Evolutionary conservation across 2,113 vertebrate species (phyloP).

Genomic region (Hemicordylus capensis): DNA sequence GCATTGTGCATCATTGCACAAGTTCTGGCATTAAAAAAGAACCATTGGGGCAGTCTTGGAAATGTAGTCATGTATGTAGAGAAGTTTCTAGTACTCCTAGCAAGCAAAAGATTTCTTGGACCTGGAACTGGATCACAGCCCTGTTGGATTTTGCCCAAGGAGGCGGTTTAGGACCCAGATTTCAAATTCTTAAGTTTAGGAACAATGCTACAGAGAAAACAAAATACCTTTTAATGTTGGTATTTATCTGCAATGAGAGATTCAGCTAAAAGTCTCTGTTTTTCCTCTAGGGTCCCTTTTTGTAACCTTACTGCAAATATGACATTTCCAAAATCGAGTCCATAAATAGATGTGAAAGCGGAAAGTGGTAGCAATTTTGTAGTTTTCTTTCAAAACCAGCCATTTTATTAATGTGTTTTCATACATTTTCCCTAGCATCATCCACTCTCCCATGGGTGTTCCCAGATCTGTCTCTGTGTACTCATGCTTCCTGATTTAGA

Average conservation of each 20-base stretch:
- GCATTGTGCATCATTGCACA: not conserved
- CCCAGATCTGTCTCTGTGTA: not conserved
- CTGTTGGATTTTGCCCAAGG: not conserved
- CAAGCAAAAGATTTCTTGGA: too few relatives aligned
- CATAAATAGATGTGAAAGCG: not conserved
- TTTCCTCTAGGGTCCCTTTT: not conserved
- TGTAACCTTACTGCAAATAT: not conserved
- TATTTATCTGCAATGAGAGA: not conserved
- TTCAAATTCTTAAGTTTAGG: not conserved
- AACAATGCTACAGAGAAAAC: not conserved
- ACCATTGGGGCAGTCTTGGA: not conserved
- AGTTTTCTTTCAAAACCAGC: not conserved
- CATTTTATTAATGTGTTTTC: conserved; percentile 26
- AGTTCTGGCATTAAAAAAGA: not conserved
- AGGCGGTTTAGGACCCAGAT: not conserved
- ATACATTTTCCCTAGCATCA: not conserved
- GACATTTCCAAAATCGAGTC: conserved; percentile 1
- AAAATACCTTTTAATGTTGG: not conserved
- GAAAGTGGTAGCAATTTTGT: not conserved
- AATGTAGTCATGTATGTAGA: not conserved
- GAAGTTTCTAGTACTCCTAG: too few relatives aligned
- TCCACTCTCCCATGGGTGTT: not conserved
- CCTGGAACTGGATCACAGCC: too few relatives aligned
- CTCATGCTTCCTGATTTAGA: too few relatives aligned
- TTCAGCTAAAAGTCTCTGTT: not conserved